Conservation (phyloP, 2,888 invertebrate species). For the Tiphia femorata region DNA sequence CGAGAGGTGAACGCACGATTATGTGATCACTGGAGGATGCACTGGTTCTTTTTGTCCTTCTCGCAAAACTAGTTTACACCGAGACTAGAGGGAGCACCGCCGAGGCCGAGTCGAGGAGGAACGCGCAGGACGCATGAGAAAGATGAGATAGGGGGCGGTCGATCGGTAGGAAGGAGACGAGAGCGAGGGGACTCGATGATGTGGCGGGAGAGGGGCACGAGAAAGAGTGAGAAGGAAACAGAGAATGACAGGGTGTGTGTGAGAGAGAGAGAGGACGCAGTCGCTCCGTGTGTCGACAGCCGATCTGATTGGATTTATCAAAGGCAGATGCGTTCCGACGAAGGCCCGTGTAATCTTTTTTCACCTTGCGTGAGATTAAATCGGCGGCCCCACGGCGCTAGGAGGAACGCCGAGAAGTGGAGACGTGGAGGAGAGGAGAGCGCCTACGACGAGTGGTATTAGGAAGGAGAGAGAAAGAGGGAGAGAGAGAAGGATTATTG, state of each 20-base stretch:
- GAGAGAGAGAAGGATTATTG: no score
- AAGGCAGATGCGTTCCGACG: conserved; percentile 41
- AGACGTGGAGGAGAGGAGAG: neutral
- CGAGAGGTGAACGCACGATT: conserved; percentile 63
- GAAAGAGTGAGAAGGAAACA: no score
- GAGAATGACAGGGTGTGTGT: neutral
- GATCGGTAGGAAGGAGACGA: no score
- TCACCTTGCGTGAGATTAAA: conserved; percentile 38
- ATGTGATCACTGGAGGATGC: conserved; percentile 64
- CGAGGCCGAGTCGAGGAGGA: conserved; percentile 11
- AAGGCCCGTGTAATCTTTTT: conserved; percentile 31
- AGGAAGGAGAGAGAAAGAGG: no score
- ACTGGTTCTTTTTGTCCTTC: conserved; percentile 48
- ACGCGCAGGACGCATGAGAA: conserved; percentile 12
- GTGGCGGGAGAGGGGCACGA: no score
- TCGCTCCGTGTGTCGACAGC: conserved; percentile 49
- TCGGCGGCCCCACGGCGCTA: conserved; percentile 26
- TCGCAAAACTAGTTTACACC: conserved; percentile 61
- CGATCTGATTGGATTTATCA: conserved; percentile 59
- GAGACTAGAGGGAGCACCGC: conserved; percentile 26
- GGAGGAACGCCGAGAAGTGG: conserved; percentile 22
- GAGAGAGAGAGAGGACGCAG: neutral
- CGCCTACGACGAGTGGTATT: no score
- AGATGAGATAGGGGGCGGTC: no score
- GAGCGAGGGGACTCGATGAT: no score